Evolutionary conservation across 2,888 invertebrate genomes (phyloP).

Genomic region (Oasisia sp.): DNA sequence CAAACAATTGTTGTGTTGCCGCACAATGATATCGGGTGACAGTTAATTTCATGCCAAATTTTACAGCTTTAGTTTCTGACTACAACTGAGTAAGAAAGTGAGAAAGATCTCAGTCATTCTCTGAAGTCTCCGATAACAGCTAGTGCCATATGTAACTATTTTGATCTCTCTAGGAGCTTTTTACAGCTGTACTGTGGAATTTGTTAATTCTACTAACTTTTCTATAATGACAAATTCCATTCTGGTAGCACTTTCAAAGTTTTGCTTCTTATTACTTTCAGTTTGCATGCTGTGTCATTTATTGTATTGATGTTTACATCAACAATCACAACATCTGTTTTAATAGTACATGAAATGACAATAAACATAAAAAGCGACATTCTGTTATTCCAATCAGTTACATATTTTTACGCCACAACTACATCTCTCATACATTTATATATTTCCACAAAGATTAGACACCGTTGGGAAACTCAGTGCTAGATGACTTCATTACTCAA

Average conservation of each 20-base stretch:
- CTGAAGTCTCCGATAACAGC: not conserved
- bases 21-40: not conserved
- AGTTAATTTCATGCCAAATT: not conserved
- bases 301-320: not conserved
- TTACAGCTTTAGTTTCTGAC: not conserved
- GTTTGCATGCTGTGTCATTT: not conserved
- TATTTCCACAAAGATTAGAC: no score
- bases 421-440: no score
- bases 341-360: no score
- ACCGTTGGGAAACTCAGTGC: no score
- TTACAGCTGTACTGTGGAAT: not conserved
- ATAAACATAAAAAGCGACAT: no score
- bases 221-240: not conserved
- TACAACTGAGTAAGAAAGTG: not conserved
- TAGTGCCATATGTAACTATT: not conserved
- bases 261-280: not conserved
- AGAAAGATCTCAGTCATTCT: not conserved
- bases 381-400: no score
- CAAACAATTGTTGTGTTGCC: not conserved
- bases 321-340: no score
- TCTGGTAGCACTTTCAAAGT: not conserved
- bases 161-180: not conserved
- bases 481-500: no score
- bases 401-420: no score
- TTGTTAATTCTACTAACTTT: not conserved